phyloP scores from a whole-genome alignment of 1,140 invertebrate genomes.

The fruit fly (Drosophila melanogaster) region DNA sequence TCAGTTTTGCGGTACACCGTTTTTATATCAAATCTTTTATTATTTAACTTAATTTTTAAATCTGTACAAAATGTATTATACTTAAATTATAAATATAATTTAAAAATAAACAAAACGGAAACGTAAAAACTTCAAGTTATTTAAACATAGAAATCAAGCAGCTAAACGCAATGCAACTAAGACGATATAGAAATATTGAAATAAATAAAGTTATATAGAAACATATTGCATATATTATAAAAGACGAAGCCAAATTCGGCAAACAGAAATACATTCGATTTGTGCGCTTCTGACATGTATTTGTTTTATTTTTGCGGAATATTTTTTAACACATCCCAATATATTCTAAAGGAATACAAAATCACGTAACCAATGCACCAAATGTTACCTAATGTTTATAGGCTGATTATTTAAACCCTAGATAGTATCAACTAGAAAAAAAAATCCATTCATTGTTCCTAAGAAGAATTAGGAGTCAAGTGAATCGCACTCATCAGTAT shows the following conservation, averaged over 20 bases:
- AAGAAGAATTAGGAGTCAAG: background rate
- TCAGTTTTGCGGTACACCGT: constrained; percentile 54
- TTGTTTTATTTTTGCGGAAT: constrained; percentile 37
- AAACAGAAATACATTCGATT: constrained; percentile 44
- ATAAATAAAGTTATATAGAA: constrained; percentile 32
- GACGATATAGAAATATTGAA: constrained; percentile 26
- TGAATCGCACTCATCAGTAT: constrained; percentile 5
- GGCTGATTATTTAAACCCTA: constrained; percentile 11
- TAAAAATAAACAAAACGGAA: constrained; percentile 38
- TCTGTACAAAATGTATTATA: constrained; percentile 83
- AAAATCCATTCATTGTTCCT: constrained; percentile 21
- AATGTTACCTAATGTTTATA: constrained; percentile 41
- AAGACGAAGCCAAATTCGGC: constrained; percentile 37
- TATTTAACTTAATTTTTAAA: constrained; percentile 78
- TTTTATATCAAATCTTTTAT: constrained; percentile 54
- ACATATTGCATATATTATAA: constrained; percentile 45
- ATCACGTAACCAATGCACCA: constrained; percentile 37
- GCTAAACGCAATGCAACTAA: constrained; percentile 38
- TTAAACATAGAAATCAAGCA: constrained; percentile 40
- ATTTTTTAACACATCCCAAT: constrained; percentile 1
- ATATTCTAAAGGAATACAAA: constrained; percentile 7
- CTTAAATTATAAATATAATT: constrained; percentile 80
- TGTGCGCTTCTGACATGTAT: constrained; percentile 28
- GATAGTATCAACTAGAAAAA: constrained; percentile 19
- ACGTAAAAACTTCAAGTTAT: constrained; percentile 69